Percentiles rank a stretch among this genome's conserved stretches.
Evolutionary conservation across 1,140 invertebrate genomes (phyloP).

Genomic region (Musca domestica): DNA sequence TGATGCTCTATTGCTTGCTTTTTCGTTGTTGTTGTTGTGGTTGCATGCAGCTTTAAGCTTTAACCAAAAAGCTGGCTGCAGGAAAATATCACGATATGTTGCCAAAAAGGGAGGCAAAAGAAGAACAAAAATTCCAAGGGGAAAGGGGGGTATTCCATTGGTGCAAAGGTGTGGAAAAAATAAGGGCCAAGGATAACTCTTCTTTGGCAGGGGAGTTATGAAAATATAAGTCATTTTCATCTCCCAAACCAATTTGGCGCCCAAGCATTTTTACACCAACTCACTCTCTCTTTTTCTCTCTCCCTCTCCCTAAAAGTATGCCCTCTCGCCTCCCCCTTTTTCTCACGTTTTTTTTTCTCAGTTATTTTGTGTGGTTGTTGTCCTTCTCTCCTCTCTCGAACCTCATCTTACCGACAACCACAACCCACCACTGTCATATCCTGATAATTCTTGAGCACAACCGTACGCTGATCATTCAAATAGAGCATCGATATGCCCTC

Average conservation of each 20-base stretch:
- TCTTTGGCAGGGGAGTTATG: neutral
- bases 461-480: slow-evolving; percentile 87
- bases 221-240: too few species aligned
- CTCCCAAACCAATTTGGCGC: neutral
- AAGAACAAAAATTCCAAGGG: too few species aligned
- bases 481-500: slow-evolving; percentile 92
- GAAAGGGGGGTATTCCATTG: too few species aligned
- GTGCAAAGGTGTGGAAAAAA: too few species aligned
- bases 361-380: neutral
- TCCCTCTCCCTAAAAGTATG: neutral
- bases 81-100: slow-evolving; percentile 10
- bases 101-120: too few species aligned
- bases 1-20: neutral
- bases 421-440: slow-evolving; percentile 94
- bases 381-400: neutral
- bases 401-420: slow-evolving; percentile 76
- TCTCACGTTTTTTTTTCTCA: neutral
- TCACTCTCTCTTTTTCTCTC: neutral
- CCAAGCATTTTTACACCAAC: neutral
- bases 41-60: too few species aligned
- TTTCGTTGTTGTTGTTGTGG: too few species aligned
- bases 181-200: neutral
- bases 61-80: too few species aligned
- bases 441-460: slow-evolving; percentile 94
- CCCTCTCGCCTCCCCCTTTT: neutral